phyloP scores from a whole-genome alignment of 2,888 invertebrate species.

The Helleia helle region DNA sequence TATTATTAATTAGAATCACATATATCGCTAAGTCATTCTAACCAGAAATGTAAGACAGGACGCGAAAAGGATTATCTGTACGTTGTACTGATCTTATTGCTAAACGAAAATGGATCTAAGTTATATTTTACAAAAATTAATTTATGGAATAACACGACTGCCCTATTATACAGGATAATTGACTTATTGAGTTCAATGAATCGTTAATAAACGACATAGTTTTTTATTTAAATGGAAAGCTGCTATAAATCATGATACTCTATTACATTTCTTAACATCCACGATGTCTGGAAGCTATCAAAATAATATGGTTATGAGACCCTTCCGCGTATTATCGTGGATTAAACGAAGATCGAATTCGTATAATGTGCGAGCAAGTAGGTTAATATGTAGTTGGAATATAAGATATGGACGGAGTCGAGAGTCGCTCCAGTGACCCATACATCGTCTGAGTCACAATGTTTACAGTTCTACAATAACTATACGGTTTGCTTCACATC shows the following conservation, averaged over 20 bases:
- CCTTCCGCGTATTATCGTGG: conserved; percentile 42
- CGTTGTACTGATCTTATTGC: too few species aligned
- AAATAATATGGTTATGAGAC: conserved; percentile 21
- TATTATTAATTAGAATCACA: too few species aligned
- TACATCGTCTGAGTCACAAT: conserved; percentile 33
- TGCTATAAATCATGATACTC: conserved; percentile 31
- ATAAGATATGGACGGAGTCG: conserved; percentile 36
- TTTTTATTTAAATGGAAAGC: conserved; percentile 7
- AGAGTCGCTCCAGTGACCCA: conserved; percentile 45
- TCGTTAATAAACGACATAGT: conserved; percentile 1
- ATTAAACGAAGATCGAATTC: conserved; percentile 30
- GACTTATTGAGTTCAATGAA: conserved; percentile 5
- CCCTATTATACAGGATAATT: conserved; percentile 5
- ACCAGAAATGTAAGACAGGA: too few species aligned
- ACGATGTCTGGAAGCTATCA: conserved; percentile 17
- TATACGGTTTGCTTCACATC: conserved; percentile 19
- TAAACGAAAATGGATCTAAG: too few species aligned
- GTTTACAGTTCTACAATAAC: conserved; percentile 30
- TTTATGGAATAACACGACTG: too few species aligned
- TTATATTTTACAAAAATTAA: too few species aligned
- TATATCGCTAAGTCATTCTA: too few species aligned
- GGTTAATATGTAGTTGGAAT: conserved; percentile 56
- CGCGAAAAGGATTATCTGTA: too few species aligned
- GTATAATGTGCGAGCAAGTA: conserved; percentile 40
- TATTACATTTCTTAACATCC: conserved; percentile 23